Base-by-base conservation (phyloP, 2,113 vertebrate genomes). In the Istiophorus platypterus region DNA sequence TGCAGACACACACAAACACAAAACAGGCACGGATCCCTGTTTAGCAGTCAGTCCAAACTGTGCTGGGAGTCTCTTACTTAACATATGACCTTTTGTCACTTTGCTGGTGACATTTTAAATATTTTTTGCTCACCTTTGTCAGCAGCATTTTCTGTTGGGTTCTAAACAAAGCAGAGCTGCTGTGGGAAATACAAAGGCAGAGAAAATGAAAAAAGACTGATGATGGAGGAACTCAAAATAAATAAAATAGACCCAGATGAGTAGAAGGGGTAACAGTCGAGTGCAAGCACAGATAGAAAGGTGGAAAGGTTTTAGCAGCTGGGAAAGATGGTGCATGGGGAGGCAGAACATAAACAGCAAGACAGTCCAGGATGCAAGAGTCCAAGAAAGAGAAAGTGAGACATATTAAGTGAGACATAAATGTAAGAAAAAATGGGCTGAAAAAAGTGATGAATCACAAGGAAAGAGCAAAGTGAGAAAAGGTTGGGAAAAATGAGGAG, bases 21-120 rank as follows among this genome's bases (percentile, higher is more conserved):
- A 73, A 79, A 73, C 68, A 80, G 63, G 26, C 72, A 57, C 7
- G 26, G 31, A 73, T 56, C 68, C 75, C 94, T 95, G 85, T 85
- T 95, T 94, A 93, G 92, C 89, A 95, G 92, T 94, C 93, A 89
- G 80, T 59, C 79, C 85, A 75, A 91, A 92, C 91, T 92, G 90
- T 85, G 84, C 81, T 89, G 90, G 85, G 88, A 94, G 92, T 92
- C 84, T 91, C 88, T 94, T 92, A 91, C 88, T 94, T 90, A 94
- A 92, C 90, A 92, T 91, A 87, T 91, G 94, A 95, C 93, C 95
- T 95, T 94, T 95, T 95, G 93, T 92, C 94, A 95, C 90, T 93
- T 89, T 91, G 78, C 86, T 70, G 78, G 92, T 95, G 94, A 94
- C 94, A 95, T 95, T 95, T 94, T 89, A 91, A 95, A 93, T 93